Evolutionary conservation across 1,140 invertebrate genomes (phyloP).

Genomic region (Zaprionus africanus): DNA sequence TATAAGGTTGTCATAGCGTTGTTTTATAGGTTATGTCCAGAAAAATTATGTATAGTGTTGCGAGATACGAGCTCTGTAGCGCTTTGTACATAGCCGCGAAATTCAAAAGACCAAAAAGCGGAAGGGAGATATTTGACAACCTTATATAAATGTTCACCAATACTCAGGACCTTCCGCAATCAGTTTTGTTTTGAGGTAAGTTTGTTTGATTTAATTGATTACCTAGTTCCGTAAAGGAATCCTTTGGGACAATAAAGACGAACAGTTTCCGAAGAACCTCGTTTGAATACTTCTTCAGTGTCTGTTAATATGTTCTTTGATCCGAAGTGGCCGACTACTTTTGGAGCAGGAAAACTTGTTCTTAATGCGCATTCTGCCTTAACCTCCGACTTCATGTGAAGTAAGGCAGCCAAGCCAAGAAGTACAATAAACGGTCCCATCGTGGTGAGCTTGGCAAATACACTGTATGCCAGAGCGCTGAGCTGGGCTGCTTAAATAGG

Average conservation of each 20-base stretch:
- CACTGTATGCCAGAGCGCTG: neutral
- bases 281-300: neutral
- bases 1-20: too few relatives aligned
- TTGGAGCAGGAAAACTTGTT: neutral
- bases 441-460: neutral
- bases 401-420: neutral
- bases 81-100: too few relatives aligned
- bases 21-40: too few relatives aligned
- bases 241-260: neutral
- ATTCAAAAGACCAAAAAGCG: too few relatives aligned
- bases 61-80: too few relatives aligned
- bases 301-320: constrained; percentile 2
- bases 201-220: neutral
- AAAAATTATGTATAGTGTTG: too few relatives aligned
- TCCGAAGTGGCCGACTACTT: neutral
- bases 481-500: constrained; percentile 1
- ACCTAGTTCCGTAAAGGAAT: neutral
- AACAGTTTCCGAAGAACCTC: neutral
- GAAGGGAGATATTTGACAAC: too few relatives aligned
- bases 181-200: too few relatives aligned
- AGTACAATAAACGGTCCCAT: neutral
- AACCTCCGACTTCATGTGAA: neutral
- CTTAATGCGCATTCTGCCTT: neutral
- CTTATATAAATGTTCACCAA: too few relatives aligned
- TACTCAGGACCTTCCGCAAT: too few relatives aligned